Percentiles rank a stretch among this genome's conserved stretches.
These are phyloP conservation scores for Anthopleura sola DNA, from an alignment of 64 coral and sea anemone species.

Conservation along the genomic window DNA sequence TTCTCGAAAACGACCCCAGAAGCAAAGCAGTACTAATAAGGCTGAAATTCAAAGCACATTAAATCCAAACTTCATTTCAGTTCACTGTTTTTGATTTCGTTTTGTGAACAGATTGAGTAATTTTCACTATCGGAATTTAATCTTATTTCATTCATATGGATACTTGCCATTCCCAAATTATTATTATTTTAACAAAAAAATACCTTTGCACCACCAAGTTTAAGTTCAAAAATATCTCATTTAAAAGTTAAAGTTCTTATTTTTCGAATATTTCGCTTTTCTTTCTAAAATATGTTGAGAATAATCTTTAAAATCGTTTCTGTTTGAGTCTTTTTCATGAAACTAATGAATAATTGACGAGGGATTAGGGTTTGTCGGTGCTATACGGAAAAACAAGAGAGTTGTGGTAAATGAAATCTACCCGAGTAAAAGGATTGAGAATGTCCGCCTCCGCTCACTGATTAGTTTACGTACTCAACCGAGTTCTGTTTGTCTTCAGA, in stretches of 20 bases:
- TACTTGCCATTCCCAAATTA: neutral
- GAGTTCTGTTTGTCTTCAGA: neutral
- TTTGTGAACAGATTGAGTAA: neutral
- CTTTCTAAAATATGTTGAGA: neutral
- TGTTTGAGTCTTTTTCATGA: neutral
- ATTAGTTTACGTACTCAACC: neutral
- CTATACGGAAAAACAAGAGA: neutral
- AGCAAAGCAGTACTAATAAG: neutral
- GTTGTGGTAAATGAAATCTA: neutral
- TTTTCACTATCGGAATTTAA: conserved; percentile 1
- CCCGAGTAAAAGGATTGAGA: neutral
- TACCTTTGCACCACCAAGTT: neutral
- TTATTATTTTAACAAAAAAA: neutral
- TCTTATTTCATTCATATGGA: neutral
- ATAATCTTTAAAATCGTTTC: neutral
- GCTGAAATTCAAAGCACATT: neutral
- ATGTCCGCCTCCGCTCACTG: neutral
- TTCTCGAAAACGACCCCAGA: neutral
- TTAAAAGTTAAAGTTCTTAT: neutral
- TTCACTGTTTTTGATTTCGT: neutral
- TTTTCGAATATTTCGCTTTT: neutral
- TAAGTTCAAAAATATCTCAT: neutral
- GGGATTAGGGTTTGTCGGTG: neutral
- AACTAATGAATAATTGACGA: neutral
- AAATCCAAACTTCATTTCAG: neutral